Evolutionary conservation across 1,140 invertebrate genomes (phyloP).

Genomic region (Nasonia vitripennis): DNA sequence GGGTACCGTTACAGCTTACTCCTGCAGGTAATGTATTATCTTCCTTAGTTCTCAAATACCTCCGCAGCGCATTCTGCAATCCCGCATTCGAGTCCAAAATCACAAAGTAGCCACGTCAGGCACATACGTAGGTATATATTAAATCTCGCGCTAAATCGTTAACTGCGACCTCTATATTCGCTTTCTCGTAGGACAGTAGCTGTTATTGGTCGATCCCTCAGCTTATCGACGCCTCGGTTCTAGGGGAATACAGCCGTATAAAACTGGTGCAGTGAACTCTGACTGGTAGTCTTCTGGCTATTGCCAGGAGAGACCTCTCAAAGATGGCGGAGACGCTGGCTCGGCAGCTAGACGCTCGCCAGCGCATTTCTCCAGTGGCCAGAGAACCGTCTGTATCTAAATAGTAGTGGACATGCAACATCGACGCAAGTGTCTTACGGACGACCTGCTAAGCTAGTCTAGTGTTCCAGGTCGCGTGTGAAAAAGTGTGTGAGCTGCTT

Average conservation of each 20-base stretch:
- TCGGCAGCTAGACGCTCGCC: neutral
- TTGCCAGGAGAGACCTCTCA: neutral
- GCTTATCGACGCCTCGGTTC: neutral
- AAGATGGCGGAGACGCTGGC: conserved; percentile 49
- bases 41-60: too few relatives aligned
- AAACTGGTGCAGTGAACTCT: conserved; percentile 35
- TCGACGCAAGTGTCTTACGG: neutral
- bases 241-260: neutral
- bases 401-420: neutral
- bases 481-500: neutral
- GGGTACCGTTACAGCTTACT: too few relatives aligned
- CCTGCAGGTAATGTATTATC: too few relatives aligned
- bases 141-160: too few relatives aligned
- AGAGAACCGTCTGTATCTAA: neutral
- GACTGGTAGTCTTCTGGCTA: conserved; percentile 37
- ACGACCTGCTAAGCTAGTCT: neutral
- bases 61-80: too few relatives aligned
- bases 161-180: too few relatives aligned
- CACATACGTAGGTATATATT: too few relatives aligned
- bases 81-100: too few relatives aligned
- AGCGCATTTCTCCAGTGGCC: neutral
- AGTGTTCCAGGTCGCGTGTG: neutral
- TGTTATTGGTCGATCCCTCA: neutral
- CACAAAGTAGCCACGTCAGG: too few relatives aligned
- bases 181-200: neutral